Base-by-base conservation (phyloP, 2,113 vertebrate species). In the Otis tarda region DNA sequence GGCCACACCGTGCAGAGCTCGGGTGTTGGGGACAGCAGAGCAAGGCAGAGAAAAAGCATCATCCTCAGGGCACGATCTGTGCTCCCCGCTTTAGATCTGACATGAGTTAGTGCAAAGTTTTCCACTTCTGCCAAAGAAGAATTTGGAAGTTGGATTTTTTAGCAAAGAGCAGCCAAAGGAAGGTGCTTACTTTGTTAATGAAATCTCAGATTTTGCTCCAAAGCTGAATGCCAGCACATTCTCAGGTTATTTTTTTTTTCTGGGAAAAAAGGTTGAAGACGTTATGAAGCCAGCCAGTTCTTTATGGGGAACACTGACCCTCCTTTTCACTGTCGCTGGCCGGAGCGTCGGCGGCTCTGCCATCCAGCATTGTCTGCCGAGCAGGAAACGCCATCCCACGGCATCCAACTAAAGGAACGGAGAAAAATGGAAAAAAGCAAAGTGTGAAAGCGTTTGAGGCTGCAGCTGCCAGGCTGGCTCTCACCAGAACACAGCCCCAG, bases 391-490 rank as follows among this genome's bases (percentile, higher is more conserved):
- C 77, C 73, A 60, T 3, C 56, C 14, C 3, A 9, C 47, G 33
- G 59, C 53, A 22, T 68, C 83, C 74, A n/a, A 6, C 41, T 17
- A 14, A 27, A 37, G 27, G 30, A 55, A 39, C 15, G 6, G 7
- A 47, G 25, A 15, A 16, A 24, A 55, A 35, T 1, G 23, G 35
- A 27, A 71, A 28, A 41, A 25, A 37, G 35, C 65, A 52, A 79
- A 37, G 57, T 14, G 31, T 14, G 61, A 43, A 74, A 47, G 60
- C 1, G 1, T 35, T 69, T 47, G 41, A 14, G 1, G 1, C 60
- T 0, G 3, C 71, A 22, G 33, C 70, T 3, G 0, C 14, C 31
- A 5, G 23, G 9, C 11, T 5, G 53, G 21, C 25, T 63, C 60
- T 30, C 47, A 21, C 14, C 10, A 12, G 41, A 21, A 31, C 35